Evolutionary conservation across 2,113 vertebrate genomes (phyloP).

Genomic region (Chaetorhynchus papuensis): DNA sequence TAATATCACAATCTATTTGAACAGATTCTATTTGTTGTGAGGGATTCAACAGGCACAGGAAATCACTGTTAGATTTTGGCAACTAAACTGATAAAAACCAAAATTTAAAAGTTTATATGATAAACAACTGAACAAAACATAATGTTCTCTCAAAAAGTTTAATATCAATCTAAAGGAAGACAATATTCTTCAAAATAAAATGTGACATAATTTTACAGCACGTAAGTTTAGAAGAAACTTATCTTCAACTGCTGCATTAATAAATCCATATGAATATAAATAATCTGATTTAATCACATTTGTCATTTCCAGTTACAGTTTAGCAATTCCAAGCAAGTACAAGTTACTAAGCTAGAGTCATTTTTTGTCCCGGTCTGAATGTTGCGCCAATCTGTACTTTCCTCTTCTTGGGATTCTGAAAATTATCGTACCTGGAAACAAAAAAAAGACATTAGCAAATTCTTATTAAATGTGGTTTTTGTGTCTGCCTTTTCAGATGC

Average conservation of each 20-base stretch:
- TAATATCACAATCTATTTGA: background rate
- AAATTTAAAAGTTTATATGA: background rate
- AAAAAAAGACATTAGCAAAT: background rate
- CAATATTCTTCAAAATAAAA: conserved; percentile 55
- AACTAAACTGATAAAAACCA: background rate
- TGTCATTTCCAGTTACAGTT: background rate
- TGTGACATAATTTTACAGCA: conserved; percentile 34
- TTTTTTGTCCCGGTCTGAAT: conserved; percentile 85
- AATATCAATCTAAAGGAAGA: conserved; percentile 46
- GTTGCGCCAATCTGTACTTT: conserved; percentile 65
- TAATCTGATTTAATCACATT: conserved; percentile 27
- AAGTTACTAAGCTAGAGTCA: conserved; percentile 83
- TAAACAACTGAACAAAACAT: background rate
- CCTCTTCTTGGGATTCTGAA: conserved; percentile 77
- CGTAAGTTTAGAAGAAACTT: conserved; percentile 48
- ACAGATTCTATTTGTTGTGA: background rate
- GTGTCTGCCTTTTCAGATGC: background rate
- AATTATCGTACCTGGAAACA: conserved; percentile 83
- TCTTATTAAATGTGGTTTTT: background rate
- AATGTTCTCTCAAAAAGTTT: conserved; percentile 57
- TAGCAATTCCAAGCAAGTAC: background rate
- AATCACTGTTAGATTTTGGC: background rate
- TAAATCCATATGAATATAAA: conserved; percentile 43
- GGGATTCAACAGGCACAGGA: background rate
- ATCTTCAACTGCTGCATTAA: conserved; percentile 23